Percentiles rank a stretch among this genome's conserved stretches.
phyloP scores from a whole-genome alignment of 2,113 vertebrate genomes.

The Lynx canadensis region DNA sequence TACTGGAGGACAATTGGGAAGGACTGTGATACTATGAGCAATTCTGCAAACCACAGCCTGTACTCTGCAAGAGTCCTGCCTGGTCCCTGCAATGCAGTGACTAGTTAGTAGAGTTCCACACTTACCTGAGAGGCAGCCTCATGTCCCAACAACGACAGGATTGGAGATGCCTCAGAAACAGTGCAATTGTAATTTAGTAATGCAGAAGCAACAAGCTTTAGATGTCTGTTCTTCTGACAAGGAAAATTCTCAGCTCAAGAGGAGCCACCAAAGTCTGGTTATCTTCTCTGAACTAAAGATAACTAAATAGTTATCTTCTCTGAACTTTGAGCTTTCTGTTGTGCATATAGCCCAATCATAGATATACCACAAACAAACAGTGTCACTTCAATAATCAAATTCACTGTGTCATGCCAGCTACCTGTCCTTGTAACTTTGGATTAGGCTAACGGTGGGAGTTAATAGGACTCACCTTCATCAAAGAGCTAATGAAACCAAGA shows the following conservation, averaged over 20 bases:
- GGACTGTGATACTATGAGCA: not conserved
- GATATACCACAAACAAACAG: no score
- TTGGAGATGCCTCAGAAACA: not conserved
- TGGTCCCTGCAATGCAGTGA: accelerated
- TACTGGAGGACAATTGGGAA: not conserved
- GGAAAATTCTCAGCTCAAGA: not conserved
- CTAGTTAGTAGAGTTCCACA: no score
- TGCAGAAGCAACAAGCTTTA: not conserved
- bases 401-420: not conserved
- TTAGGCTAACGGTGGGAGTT: no score
- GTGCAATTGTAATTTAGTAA: not conserved
- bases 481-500: not conserved
- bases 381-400: not conserved
- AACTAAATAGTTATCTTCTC: not conserved
- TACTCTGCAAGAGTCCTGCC: not conserved
- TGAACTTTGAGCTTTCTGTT: not conserved
- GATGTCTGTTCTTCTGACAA: not conserved
- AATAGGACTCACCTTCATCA: not conserved
- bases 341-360: no score
- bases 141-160: not conserved
- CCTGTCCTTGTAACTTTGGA: not conserved
- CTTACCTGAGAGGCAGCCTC: not conserved
- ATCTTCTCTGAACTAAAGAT: no score
- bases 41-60: no score
- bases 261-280: not conserved